These are phyloP conservation scores for Zaprionus lineosus DNA, from an alignment of 2,888 invertebrate genomes.

Conservation along the genomic window DNA sequence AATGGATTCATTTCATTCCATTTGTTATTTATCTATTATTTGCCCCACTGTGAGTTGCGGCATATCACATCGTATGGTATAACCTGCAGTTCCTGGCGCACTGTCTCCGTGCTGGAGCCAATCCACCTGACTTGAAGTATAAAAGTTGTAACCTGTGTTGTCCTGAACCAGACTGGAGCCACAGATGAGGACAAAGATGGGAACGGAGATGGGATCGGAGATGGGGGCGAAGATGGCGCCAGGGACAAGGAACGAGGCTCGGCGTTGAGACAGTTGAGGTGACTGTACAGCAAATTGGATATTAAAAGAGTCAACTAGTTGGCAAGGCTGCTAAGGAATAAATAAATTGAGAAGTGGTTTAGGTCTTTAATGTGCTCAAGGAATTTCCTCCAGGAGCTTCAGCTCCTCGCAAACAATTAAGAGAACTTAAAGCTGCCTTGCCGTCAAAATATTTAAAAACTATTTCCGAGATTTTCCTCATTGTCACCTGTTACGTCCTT, in stretches of 20 bases:
- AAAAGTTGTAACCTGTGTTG: slow-evolving; percentile 9
- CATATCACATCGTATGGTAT: not conserved
- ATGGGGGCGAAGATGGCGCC: not conserved
- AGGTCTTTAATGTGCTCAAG: slow-evolving; percentile 3
- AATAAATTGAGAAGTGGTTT: slow-evolving; percentile 43
- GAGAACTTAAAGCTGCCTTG: too few relatives aligned
- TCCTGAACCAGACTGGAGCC: too few relatives aligned
- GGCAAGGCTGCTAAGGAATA: slow-evolving; percentile 22
- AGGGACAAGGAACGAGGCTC: slow-evolving; percentile 43
- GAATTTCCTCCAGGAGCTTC: too few relatives aligned
- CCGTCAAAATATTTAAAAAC: too few relatives aligned
- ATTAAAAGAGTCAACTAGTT: slow-evolving; percentile 70
- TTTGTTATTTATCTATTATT: not conserved
- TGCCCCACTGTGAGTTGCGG: not conserved
- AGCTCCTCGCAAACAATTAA: too few relatives aligned
- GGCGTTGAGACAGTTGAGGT: not conserved
- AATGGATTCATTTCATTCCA: too few relatives aligned
- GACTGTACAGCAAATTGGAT: slow-evolving; percentile 67
- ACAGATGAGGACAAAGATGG: not conserved
- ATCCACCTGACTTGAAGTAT: slow-evolving; percentile 2
- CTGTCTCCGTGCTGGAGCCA: not conserved
- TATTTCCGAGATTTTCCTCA: too few relatives aligned
- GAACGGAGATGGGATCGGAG: too few relatives aligned
- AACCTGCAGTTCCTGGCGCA: not conserved
- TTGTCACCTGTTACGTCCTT: too few relatives aligned